Conservation (phyloP, 2,797 vertebrate species). For the Pangasius krempfi region DNA sequence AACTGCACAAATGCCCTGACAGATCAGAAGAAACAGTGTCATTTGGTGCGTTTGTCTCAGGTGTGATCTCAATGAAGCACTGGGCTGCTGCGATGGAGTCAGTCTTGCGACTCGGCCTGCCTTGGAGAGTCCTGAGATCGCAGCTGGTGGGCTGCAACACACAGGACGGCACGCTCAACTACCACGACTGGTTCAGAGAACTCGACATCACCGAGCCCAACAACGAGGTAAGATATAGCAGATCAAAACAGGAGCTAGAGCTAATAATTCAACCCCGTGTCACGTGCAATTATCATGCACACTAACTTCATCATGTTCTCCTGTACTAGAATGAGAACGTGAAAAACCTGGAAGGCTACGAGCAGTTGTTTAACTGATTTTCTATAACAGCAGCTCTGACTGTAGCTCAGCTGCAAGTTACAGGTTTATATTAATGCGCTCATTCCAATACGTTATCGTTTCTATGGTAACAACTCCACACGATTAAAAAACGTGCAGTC, state of each 20-base stretch:
- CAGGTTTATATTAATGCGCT: neutral
- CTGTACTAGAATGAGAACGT: neutral
- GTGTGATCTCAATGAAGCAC: constrained; percentile 79
- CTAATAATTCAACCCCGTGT: too few relatives aligned
- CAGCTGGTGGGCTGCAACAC: constrained; percentile 78
- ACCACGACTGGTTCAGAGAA: constrained; percentile 84
- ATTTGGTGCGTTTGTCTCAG: constrained; percentile 62
- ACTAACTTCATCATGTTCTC: too few relatives aligned
- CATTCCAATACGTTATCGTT: neutral
- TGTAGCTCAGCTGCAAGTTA: neutral
- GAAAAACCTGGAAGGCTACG: neutral
- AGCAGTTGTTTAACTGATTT: neutral
- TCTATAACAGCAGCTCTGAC: neutral
- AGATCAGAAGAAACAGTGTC: neutral
- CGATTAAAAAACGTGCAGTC: too few relatives aligned
- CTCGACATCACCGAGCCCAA: constrained; percentile 81
- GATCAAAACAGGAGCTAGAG: neutral
- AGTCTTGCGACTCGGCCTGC: constrained; percentile 82
- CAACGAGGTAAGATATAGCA: constrained; percentile 70
- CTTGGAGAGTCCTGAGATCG: constrained; percentile 86
- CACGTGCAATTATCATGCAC: too few relatives aligned
- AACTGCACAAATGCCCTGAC: neutral
- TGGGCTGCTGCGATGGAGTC: constrained; percentile 86
- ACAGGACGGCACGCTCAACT: constrained; percentile 73
- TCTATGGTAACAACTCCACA: neutral